These are phyloP conservation scores for Caiman crocodilus DNA, from an alignment of 2,797 vertebrate species.

Conservation along the genomic window DNA sequence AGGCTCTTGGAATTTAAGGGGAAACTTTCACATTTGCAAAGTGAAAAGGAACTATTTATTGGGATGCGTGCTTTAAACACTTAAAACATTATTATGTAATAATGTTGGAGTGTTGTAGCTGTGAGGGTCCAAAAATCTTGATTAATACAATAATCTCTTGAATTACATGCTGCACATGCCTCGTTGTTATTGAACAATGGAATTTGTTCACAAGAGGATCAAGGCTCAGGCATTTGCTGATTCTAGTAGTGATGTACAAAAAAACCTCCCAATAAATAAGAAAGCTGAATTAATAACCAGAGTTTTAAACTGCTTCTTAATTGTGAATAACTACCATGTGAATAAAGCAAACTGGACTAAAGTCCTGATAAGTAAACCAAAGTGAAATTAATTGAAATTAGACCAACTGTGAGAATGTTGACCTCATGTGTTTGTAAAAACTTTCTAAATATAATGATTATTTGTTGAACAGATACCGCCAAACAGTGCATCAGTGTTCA, in stretches of 20 bases:
- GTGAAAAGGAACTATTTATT: neutral
- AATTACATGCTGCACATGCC: neutral
- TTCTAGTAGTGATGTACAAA: neutral
- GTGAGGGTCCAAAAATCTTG: no score
- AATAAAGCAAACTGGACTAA: constrained; percentile 21
- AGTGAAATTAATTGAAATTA: constrained; percentile 16
- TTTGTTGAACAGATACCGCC: constrained; percentile 32
- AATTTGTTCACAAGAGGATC: neutral
- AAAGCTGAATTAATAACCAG: neutral
- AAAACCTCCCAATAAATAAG: neutral
- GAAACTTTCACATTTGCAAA: neutral
- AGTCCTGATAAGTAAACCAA: constrained; percentile 31
- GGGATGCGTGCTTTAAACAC: neutral
- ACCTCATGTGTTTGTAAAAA: constrained; percentile 45
- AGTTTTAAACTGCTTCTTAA: constrained; percentile 2
- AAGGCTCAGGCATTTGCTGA: neutral
- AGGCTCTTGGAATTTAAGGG: neutral
- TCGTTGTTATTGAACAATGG: neutral
- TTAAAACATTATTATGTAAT: neutral
- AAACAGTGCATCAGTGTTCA: neutral
- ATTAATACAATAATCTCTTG: neutral
- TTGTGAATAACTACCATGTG: constrained; percentile 22
- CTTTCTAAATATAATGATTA: constrained; percentile 19
- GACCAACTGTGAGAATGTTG: constrained; percentile 42
- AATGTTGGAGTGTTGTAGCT: neutral